These are phyloP conservation scores for Paragorgia papillata DNA, from an alignment of 92 coral and sea anemone species.

Conservation along the genomic window DNA sequence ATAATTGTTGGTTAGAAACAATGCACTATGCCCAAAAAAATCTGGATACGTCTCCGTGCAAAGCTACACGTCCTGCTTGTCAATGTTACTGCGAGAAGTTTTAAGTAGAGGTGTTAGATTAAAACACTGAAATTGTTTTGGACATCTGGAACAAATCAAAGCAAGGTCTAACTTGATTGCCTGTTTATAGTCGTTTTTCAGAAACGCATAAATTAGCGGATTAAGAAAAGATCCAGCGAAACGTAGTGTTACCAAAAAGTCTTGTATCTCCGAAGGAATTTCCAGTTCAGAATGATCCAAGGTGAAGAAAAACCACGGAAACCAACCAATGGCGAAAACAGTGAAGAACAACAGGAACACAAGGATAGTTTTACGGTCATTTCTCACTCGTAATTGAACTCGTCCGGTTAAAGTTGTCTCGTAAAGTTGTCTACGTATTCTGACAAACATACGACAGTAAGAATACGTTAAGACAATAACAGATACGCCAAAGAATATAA, in stretches of 20 bases:
- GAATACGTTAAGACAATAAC: not conserved
- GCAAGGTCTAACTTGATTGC: constrained; percentile 8
- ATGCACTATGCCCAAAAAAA: too few relatives aligned
- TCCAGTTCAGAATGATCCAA: not conserved
- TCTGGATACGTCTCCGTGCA: too few relatives aligned
- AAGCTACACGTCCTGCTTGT: too few relatives aligned
- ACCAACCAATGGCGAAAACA: constrained; percentile 33
- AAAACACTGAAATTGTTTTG: too few relatives aligned
- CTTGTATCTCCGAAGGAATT: not conserved
- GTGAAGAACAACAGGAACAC: constrained; percentile 19
- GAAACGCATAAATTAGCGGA: constrained; percentile 19
- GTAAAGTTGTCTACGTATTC: constrained; percentile 1
- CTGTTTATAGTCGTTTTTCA: constrained; percentile 31
- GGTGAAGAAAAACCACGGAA: constrained; percentile 34
- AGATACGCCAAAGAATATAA: constrained; percentile 21
- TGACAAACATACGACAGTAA: constrained; percentile 23
- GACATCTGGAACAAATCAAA: not conserved
- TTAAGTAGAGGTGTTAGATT: too few relatives aligned
- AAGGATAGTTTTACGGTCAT: constrained; percentile 13
- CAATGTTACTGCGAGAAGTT: too few relatives aligned
- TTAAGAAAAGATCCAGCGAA: constrained; percentile 13
- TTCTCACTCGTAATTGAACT: constrained; percentile 7
- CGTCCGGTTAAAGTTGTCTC: not conserved
- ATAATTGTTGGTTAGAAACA: too few relatives aligned
- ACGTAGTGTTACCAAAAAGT: constrained; percentile 18